Conservation (phyloP, 2,113 vertebrate species). For the Saguinus imperator region DNA sequence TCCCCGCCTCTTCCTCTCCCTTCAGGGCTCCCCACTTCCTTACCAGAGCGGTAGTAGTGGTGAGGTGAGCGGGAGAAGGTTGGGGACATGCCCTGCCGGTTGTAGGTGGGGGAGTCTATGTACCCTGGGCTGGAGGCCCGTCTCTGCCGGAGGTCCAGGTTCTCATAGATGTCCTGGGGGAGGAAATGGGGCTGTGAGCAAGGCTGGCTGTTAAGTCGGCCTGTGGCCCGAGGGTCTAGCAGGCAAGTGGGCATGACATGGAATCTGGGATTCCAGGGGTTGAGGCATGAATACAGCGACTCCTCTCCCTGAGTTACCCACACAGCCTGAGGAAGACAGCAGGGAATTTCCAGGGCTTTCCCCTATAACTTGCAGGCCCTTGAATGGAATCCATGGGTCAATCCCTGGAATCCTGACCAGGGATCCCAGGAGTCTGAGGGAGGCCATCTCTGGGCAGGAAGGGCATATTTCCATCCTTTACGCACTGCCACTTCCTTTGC, state of each 20-base stretch:
- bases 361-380: not conserved
- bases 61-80: slow-evolving; percentile 94
- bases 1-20: not conserved
- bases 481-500: not conserved
- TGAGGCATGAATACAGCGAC: not conserved
- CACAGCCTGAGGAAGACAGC: not conserved
- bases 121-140: slow-evolving; percentile 95
- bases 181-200: not conserved
- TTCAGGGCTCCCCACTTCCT: slow-evolving; percentile 41
- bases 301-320: not conserved
- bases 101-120: slow-evolving; percentile 94
- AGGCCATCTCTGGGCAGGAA: not conserved
- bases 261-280: not conserved
- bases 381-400: not conserved
- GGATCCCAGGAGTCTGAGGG: not conserved
- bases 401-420: not conserved
- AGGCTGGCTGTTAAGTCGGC: too few species aligned
- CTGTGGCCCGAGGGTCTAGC: not conserved
- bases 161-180: slow-evolving; percentile 93
- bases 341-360: not conserved
- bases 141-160: slow-evolving; percentile 92
- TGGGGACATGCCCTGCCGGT: slow-evolving; percentile 95
- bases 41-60: slow-evolving; percentile 95
- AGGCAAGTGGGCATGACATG: not conserved
- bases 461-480: not conserved